Evolutionary conservation across 2,888 invertebrate species (phyloP), one percentile per base, ranked within the genome.

Genomic region (Cryptus armator): DNA sequence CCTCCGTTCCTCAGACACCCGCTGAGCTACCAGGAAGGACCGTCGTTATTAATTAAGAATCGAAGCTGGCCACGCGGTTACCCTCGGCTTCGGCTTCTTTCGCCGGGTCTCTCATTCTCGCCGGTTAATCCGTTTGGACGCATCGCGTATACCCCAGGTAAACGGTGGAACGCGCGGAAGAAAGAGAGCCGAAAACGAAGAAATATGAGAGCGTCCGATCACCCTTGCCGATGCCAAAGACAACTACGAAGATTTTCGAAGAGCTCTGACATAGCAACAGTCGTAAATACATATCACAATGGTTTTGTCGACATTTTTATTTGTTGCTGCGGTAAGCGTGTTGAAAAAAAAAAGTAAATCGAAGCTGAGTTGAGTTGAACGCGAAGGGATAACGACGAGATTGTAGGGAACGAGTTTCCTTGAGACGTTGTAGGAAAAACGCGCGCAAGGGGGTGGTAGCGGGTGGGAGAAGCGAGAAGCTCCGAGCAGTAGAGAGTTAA

Each of bases 21-120:
- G 91, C 90, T 89, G 90, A 81, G 91, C 84, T 90, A 89, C 89
- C 87, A 87, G 87, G 89, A 91, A 89, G 88, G 89, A 89, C 88
- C 88, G 88, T 89, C 87, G 87, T 89, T 90, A 87, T 90, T 91
- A 90, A 91, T 91, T 90, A 90, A 89, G 85, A 77, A 86, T 81
- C 82, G 81, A 43, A 43, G 66, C 62, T 86, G 59, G 70, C 62
- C 85, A 83, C 86, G 87, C 87, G 87, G 71, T 86, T 86, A 29
- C 86, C 76, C 80, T 86, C 79, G 78, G 37, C 86, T 81, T 84
- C 84, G 85, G 83, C 59, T 79, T 79, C 76, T 76, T 74, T 67
- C 80, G 59, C 59, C 19, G 66, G 81, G 68, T 75, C 72, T 68
- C 70, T 74, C 74, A 24, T 24, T 24, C 24, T 24, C 24, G 53